Base-by-base conservation (phyloP, 2,113 vertebrate genomes). In the Saguinus midas region DNA sequence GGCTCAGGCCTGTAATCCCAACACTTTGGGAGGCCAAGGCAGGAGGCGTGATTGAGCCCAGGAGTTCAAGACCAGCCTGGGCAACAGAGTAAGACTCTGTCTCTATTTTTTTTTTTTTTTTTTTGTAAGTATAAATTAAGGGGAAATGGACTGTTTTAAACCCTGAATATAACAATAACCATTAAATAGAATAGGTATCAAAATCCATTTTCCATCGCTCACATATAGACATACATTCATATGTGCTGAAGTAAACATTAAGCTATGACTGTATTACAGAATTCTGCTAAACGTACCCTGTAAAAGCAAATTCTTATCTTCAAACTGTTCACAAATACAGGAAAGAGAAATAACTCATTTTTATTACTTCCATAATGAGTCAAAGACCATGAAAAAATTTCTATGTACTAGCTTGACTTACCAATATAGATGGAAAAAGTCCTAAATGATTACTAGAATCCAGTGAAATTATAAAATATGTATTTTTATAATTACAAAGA, bases 281-380 rank as follows among this genome's bases (percentile, higher is more conserved):
- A 76, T 87, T 87, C 83, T 92, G 23, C 55, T 81, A 57, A 37
- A 70, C 20, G 64, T 17, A 79, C 64, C 48, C 75, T n/a, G 6
- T 3, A 57, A 87, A 94, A 57, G 55, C 32, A 66, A 91, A 96
- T 66, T 90, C n/a, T 84, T 90, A 96, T n/a, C 72, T 85, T 90
- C 43, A 80, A 72, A 85, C 27, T 64, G 37, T 85, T 91, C 52
- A 52, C 58, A 90, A 87, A 91, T 40, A 94, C 1, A 94, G 29
- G 75, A 37, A 37, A 80, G 45, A 82, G 16, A 89, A 32, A 7
- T 73, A 66, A 90, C 37, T 88, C 35, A 72, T 50, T 91, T 57
- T 91, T 48, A 87, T 52, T 89, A 61, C 9, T 87, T 87, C 68
- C 12, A 50, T 43, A 94, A 66, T 94, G 27, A 66, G 35, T 79